A percentile compares a stretch with the other conserved stretches of the same genome.
Evolutionary conservation across 2,797 vertebrate genomes (phyloP).

Genomic region (Adelosebastes latens): DNA sequence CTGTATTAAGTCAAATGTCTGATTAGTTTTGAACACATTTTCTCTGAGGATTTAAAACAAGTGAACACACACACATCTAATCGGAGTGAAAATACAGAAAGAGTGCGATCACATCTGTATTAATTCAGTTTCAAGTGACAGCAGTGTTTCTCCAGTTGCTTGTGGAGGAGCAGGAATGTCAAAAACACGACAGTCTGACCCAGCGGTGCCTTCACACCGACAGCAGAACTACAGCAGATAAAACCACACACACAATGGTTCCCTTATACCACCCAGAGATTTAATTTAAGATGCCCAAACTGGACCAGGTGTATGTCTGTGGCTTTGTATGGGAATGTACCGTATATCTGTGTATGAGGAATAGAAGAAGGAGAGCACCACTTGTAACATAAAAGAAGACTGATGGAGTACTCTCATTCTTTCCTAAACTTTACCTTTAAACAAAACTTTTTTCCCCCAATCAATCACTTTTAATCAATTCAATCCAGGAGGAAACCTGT

Average conservation of each 20-base stretch:
- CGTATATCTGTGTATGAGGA: background rate
- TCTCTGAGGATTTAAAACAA: background rate
- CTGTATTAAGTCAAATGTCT: background rate
- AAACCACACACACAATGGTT: slow-evolving; percentile 36
- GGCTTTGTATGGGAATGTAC: background rate
- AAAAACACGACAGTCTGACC: slow-evolving; percentile 10
- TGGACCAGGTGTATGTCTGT: slow-evolving; percentile 43
- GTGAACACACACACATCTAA: background rate
- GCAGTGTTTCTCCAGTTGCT: slow-evolving; percentile 6
- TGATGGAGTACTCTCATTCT: slow-evolving; percentile 10
- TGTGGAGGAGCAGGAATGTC: slow-evolving; percentile 8
- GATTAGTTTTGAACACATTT: background rate
- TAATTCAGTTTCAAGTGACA: background rate
- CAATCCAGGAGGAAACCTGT: slow-evolving; percentile 51
- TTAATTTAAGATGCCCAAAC: slow-evolving; percentile 48
- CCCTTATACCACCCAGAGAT: slow-evolving; percentile 20
- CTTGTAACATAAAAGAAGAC: background rate
- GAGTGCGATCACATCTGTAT: background rate
- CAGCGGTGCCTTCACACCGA: background rate
- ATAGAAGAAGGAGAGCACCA: background rate
- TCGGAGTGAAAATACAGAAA: background rate
- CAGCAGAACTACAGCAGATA: slow-evolving; percentile 13
- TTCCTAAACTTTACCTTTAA: slow-evolving; percentile 28
- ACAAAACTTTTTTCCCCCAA: slow-evolving; percentile 32
- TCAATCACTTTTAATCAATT: slow-evolving; percentile 67